Evolutionary conservation across 30 jellyfish, hydroid and myxozoan species (phyloP).

Genomic region (Pseudorhiza aurosa): DNA sequence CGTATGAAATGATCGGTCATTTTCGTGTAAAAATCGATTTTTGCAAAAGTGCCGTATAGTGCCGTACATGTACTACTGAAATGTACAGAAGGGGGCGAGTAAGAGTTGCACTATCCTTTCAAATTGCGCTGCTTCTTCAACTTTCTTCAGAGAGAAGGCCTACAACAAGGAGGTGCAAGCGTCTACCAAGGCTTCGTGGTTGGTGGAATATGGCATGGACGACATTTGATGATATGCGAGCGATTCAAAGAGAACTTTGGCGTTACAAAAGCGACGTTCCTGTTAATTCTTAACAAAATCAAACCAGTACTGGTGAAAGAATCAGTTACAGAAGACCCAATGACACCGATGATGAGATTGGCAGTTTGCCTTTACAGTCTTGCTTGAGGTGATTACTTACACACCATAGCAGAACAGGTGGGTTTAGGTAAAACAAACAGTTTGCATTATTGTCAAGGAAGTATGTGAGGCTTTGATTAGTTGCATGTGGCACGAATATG

Average conservation of each 20-base stretch:
- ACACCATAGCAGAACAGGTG: slow-evolving; percentile 53
- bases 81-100: no score
- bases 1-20: no score
- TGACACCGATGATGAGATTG: slow-evolving; percentile 41
- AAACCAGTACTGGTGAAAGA: slow-evolving; percentile 31
- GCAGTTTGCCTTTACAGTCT: slow-evolving; percentile 45
- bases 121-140: no score
- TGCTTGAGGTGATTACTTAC: slow-evolving; percentile 52
- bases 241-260: background rate
- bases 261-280: background rate
- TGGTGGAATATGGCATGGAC: no score
- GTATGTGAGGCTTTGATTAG: slow-evolving; percentile 31
- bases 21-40: no score
- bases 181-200: background rate
- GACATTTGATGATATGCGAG: no score
- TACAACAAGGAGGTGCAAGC: background rate
- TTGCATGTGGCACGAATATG: slow-evolving; percentile 30
- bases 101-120: no score
- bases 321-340: slow-evolving; percentile 42
- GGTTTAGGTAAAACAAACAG: slow-evolving; percentile 49
- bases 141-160: no score
- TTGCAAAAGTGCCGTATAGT: no score
- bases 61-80: no score
- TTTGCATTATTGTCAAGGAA: slow-evolving; percentile 35
- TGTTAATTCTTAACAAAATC: no score